phyloP scores from a whole-genome alignment of 2,888 invertebrate species.

The Odontomyia ornata region DNA sequence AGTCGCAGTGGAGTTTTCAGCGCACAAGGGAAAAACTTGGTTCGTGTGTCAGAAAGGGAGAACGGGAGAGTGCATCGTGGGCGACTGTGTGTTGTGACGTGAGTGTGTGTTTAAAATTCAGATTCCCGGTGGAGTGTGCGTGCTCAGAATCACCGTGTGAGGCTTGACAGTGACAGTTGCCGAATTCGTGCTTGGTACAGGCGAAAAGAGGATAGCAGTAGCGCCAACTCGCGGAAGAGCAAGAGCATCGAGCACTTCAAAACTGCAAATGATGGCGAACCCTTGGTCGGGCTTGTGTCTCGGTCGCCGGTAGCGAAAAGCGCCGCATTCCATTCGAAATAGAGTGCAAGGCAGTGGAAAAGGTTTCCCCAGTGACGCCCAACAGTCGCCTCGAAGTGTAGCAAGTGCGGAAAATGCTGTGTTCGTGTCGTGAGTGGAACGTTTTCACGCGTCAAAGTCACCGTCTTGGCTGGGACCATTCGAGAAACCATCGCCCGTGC shows the following conservation, averaged over 20 bases:
- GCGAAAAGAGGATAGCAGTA: constrained; percentile 13
- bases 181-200: background rate
- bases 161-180: constrained; percentile 7
- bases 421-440: constrained; percentile 5
- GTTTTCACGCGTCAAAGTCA: constrained; percentile 10
- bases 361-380: background rate
- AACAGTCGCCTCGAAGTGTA: background rate
- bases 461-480: constrained; percentile 19
- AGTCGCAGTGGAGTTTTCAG: constrained; percentile 14
- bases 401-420: constrained; percentile 10
- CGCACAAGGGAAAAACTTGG: constrained; percentile 24
- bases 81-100: background rate
- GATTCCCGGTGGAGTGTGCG: background rate
- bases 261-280: constrained; percentile 50
- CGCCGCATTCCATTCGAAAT: constrained; percentile 2
- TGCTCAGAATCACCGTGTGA: background rate
- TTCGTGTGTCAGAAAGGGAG: constrained; percentile 10
- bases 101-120: background rate
- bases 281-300: constrained; percentile 46
- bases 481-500: constrained; percentile 28
- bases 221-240: constrained; percentile 16
- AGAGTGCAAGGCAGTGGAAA: constrained; percentile 16
- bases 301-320: constrained; percentile 47
- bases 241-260: constrained; percentile 29
- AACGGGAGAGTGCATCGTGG: constrained; percentile 33